Evolutionary conservation across 2,113 vertebrate genomes (phyloP).

Genomic region (Platysteira castanea): DNA sequence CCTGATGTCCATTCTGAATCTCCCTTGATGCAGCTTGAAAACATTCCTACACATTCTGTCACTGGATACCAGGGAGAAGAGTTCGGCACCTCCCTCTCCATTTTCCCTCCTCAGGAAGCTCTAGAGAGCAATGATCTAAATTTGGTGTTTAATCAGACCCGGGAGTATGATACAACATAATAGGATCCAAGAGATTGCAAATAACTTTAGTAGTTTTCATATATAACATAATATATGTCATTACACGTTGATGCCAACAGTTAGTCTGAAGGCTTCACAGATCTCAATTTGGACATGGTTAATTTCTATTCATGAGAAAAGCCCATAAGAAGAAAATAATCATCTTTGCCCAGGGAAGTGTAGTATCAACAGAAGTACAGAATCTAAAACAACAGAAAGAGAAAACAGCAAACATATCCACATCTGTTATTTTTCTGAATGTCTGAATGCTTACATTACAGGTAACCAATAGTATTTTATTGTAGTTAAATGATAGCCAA

Average conservation of each 20-base stretch:
- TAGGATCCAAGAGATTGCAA: not conserved
- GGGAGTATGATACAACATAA: not conserved
- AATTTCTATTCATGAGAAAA: no score
- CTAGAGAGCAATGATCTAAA: not conserved
- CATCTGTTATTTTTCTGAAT: no score
- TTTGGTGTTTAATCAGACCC: not conserved
- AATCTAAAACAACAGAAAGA: no score
- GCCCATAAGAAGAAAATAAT: no score
- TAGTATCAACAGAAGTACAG: no score
- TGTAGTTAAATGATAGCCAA: no score
- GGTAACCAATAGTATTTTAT: no score
- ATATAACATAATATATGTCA: not conserved
- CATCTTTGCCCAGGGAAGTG: no score
- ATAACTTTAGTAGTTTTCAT: not conserved
- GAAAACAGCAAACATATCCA: no score
- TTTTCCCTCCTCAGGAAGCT: not conserved
- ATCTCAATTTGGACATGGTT: no score
- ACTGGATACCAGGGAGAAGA: not conserved
- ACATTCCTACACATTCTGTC: rapidly evolving
- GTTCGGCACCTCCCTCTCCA: not conserved
- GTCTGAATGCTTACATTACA: no score
- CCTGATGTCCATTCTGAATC: not conserved
- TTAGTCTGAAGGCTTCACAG: no score
- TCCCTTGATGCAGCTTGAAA: not conserved
- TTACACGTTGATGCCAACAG: not conserved